phyloP scores from a whole-genome alignment of 1,140 invertebrate species.

The Probaryconus sp. region DNA sequence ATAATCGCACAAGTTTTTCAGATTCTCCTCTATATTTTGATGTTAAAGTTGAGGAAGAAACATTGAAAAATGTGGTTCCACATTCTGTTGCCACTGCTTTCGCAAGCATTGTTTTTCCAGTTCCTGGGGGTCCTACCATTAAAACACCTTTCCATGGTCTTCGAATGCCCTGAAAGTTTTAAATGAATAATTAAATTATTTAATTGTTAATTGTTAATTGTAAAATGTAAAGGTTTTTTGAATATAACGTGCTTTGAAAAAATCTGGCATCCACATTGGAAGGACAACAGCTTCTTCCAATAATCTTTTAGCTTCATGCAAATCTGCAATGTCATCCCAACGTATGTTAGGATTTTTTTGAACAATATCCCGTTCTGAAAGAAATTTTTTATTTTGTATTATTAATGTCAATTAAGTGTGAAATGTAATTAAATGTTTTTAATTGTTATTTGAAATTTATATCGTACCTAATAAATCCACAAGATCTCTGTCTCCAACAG shows the following conservation, averaged over 20 bases:
- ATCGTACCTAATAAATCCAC: slow-evolving; percentile 91
- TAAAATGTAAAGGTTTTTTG: neutral
- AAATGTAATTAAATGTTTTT: slow-evolving; percentile 9
- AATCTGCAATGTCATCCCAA: slow-evolving; percentile 98
- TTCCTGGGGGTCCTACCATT: slow-evolving; percentile 98
- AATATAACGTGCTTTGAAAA: slow-evolving; percentile 87
- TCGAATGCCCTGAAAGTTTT: slow-evolving; percentile 86
- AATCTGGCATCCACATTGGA: slow-evolving; percentile 99
- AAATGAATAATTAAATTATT: slow-evolving; percentile 3
- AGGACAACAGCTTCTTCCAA: slow-evolving; percentile 98
- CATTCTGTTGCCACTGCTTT: slow-evolving; percentile 99
- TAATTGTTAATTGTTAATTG: too few species aligned
- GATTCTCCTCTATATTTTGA: slow-evolving; percentile 99
- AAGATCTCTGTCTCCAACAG: slow-evolving; percentile 93
- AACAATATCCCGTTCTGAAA: slow-evolving; percentile 95
- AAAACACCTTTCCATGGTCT: slow-evolving; percentile 96
- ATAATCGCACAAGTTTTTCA: slow-evolving; percentile 96
- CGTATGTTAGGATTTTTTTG: slow-evolving; percentile 98
- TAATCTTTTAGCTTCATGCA: slow-evolving; percentile 95
- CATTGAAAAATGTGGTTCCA: slow-evolving; percentile 99
- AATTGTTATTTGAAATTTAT: slow-evolving; percentile 19
- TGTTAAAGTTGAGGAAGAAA: slow-evolving; percentile 97
- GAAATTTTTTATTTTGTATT: slow-evolving; percentile 11
- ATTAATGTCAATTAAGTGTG: neutral
- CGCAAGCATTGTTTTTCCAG: slow-evolving; percentile 99